A percentile compares a stretch with the other conserved stretches of the same genome.
Conservation (phyloP, 2,797 vertebrate species). For the Spinus pinus region DNA sequence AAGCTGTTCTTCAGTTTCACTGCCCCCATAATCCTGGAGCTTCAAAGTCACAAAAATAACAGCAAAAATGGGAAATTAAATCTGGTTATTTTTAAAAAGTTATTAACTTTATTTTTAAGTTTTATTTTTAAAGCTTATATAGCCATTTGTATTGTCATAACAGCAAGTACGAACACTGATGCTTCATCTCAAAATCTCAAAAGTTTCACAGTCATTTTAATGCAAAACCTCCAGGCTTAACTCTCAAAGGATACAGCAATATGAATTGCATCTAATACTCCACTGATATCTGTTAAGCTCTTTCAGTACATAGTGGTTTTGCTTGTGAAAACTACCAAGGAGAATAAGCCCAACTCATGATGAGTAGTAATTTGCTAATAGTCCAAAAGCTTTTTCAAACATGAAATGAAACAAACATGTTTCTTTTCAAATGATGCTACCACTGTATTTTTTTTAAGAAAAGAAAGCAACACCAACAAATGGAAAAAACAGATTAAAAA, state of each 20-base stretch:
- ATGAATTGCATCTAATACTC: constrained; percentile 5
- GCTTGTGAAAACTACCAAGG: neutral
- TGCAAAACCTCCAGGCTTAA: neutral
- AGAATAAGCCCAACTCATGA: neutral
- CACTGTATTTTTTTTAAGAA: neutral
- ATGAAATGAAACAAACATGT: neutral
- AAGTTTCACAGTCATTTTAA: neutral
- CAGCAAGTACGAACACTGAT: neutral
- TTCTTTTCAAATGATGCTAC: neutral
- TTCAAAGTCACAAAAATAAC: neutral
- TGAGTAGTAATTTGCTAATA: neutral
- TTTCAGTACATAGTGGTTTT: constrained; percentile 3
- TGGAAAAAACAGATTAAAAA: neutral
- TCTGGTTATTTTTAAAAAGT: neutral
- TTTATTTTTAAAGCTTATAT: neutral
- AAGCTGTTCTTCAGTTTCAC: neutral
- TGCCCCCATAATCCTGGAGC: neutral
- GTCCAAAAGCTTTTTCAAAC: neutral
- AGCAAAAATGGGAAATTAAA: neutral
- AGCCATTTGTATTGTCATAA: neutral
- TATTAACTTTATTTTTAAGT: neutral
- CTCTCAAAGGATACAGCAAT: neutral
- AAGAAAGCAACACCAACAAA: neutral
- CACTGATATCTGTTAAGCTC: constrained; percentile 6
- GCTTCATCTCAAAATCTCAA: neutral